Percentiles rank a stretch among this genome's conserved stretches.
phyloP scores from a whole-genome alignment of 2,888 invertebrate species.

The Xylocampa areola region DNA sequence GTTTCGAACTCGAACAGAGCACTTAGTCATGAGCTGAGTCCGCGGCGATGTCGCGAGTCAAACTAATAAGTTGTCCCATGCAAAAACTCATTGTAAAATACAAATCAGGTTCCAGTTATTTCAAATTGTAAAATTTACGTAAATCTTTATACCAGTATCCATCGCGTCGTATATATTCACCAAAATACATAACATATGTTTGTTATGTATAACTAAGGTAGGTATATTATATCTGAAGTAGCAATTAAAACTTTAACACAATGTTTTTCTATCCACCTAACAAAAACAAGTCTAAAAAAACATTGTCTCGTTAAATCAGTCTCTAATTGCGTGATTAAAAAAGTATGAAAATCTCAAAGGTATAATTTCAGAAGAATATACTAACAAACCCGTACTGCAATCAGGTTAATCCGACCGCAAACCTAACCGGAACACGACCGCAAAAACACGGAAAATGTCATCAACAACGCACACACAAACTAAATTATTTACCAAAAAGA shows the following conservation, averaged over 20 bases:
- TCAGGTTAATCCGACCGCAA: constrained; percentile 38
- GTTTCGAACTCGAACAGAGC: too few relatives aligned
- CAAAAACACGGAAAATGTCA: constrained; percentile 33
- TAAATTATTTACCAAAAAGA: constrained; percentile 30
- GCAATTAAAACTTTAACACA: constrained; percentile 16
- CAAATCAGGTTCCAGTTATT: too few relatives aligned
- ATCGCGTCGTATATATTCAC: constrained; percentile 34
- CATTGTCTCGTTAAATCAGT: constrained; percentile 4
- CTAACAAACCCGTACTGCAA: constrained; percentile 22
- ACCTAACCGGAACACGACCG: constrained; percentile 13
- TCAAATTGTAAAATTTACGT: constrained; percentile 43
- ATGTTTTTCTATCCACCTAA: constrained; percentile 3
- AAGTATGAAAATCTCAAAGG: constrained; percentile 2
- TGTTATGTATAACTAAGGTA: constrained; percentile 22
- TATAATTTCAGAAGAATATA: constrained; percentile 29
- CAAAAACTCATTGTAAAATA: too few relatives aligned
- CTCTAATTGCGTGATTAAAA: constrained; percentile 2
- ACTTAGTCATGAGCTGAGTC: too few relatives aligned
- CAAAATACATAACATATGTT: constrained; percentile 23
- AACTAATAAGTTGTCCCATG: too few relatives aligned
- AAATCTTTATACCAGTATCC: constrained; percentile 30
- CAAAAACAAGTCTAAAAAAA: constrained; percentile 18
- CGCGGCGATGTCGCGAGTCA: too few relatives aligned
- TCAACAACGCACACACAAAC: constrained; percentile 14
- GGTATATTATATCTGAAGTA: constrained; percentile 27